A percentile compares a stretch with the other conserved stretches of the same genome.
Evolutionary conservation across 2,113 vertebrate species (phyloP).

Genomic region (Noturus placidus): DNA sequence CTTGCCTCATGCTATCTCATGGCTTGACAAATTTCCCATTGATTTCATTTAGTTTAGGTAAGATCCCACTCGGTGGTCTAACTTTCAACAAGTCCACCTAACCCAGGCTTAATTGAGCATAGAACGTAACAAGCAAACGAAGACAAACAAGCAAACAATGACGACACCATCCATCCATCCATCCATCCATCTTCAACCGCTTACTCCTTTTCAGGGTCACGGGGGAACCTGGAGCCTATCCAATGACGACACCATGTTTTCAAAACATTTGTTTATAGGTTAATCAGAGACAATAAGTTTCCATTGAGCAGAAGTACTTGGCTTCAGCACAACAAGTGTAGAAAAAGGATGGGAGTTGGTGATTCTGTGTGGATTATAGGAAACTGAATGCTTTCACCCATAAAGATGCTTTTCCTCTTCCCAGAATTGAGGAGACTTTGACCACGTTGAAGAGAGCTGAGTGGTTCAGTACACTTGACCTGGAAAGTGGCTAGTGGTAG

Average conservation of each 20-base stretch:
- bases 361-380: too few relatives aligned
- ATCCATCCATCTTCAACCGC: too few relatives aligned
- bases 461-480: too few relatives aligned
- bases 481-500: too few relatives aligned
- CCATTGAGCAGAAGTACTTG: background rate
- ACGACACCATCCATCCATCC: too few relatives aligned
- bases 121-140: background rate
- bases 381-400: too few relatives aligned
- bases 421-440: too few relatives aligned
- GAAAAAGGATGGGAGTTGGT: too few relatives aligned
- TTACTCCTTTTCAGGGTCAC: too few relatives aligned
- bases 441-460: too few relatives aligned
- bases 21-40: constrained; percentile 8
- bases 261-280: background rate
- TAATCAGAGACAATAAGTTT: constrained; percentile 10
- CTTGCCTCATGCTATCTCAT: constrained; percentile 13
- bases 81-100: background rate
- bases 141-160: constrained; percentile 33
- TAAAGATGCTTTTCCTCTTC: too few relatives aligned
- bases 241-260: background rate
- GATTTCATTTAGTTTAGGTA: background rate
- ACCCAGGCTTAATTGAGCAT: background rate
- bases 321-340: background rate
- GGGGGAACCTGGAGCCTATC: too few relatives aligned
- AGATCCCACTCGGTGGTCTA: background rate